A percentile compares a stretch with the other conserved stretches of the same genome.
These are phyloP conservation scores for Eupristina koningsbergeri DNA, from an alignment of 1,140 invertebrate genomes.

Conservation along the genomic window DNA sequence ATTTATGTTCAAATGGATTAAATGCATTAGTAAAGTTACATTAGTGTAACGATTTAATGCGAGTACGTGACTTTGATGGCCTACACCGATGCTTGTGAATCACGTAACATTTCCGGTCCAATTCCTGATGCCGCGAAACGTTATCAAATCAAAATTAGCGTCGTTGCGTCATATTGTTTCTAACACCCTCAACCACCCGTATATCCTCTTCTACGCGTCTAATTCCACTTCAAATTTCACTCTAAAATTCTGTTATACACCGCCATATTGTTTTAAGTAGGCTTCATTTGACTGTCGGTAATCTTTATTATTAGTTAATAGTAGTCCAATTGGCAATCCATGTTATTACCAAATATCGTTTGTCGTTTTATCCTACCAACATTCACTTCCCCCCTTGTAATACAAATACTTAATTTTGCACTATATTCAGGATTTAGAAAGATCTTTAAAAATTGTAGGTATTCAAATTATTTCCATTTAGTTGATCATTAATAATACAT, in stretches of 20 bases:
- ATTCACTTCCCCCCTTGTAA: no score
- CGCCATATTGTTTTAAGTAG: background rate
- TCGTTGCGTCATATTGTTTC: conserved; percentile 43
- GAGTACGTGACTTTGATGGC: conserved; percentile 44
- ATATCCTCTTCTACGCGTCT: background rate
- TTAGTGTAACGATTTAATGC: conserved; percentile 44
- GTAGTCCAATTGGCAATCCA: no score
- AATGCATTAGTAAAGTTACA: conserved; percentile 44
- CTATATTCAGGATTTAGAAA: no score
- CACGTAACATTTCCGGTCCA: conserved; percentile 42
- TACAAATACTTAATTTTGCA: no score
- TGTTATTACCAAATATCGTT: no score
- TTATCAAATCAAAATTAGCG: conserved; percentile 55
- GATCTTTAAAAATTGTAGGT: no score
- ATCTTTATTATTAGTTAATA: background rate
- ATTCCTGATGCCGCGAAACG: conserved; percentile 46
- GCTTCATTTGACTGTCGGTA: background rate
- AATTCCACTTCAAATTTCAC: conserved; percentile 18
- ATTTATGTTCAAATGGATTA: conserved; percentile 37
- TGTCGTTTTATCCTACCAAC: no score
- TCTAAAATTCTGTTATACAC: background rate
- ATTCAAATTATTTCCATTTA: no score
- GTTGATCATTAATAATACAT: no score
- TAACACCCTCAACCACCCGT: background rate
- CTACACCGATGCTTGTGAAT: conserved; percentile 35